A percentile compares a stretch with the other conserved stretches of the same genome.
phyloP scores from a whole-genome alignment of 1,140 invertebrate species.

The Lepidurus couesii region DNA sequence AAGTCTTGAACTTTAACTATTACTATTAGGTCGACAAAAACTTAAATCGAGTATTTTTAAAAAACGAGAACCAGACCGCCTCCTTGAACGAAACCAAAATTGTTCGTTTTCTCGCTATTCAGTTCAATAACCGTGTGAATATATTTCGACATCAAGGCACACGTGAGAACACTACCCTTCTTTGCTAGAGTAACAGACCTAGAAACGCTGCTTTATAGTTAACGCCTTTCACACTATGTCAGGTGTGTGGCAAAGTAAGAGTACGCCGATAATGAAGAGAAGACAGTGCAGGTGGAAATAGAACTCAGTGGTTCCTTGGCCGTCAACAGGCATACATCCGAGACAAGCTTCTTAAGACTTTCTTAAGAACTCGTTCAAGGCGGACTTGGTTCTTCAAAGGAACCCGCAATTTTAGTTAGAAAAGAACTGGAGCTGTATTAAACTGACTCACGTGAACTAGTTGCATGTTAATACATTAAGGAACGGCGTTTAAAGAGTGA shows the following conservation, averaged over 20 bases:
- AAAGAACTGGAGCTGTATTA: neutral
- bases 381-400: too few species aligned
- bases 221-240: neutral
- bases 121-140: too few species aligned
- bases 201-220: neutral
- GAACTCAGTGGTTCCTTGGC: conserved; percentile 14
- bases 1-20: too few species aligned
- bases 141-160: too few species aligned
- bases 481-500: too few species aligned
- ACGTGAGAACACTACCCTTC: neutral
- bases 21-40: too few species aligned
- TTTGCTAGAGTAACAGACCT: neutral
- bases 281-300: neutral
- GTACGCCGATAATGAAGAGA: neutral
- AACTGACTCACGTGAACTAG: neutral
- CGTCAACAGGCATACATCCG: neutral
- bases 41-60: too few species aligned
- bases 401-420: too few species aligned
- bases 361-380: too few species aligned
- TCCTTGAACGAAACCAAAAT: too few species aligned
- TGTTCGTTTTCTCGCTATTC: too few species aligned
- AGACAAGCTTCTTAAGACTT: neutral
- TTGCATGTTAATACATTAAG: neutral
- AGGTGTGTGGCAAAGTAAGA: neutral
- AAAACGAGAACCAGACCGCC: too few species aligned